Conservation (phyloP, 92 coral and sea anemone species). For the Chrysogorgia sp. region DNA sequence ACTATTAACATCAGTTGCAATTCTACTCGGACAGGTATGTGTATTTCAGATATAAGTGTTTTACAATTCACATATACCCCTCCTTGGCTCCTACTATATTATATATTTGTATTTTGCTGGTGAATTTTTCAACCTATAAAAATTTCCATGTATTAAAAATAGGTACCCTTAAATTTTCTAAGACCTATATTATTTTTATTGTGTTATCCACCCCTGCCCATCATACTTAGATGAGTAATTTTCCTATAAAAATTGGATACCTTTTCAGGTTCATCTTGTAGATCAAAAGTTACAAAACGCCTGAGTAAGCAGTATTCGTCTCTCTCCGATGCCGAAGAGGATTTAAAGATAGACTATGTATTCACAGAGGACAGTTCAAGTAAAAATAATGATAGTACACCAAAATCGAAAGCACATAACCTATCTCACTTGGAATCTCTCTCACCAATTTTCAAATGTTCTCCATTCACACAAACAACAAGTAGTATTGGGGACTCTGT, state of each 20-base stretch:
- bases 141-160: too few species aligned
- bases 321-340: conserved; percentile 31
- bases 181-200: too few species aligned
- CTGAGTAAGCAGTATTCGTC: conserved; percentile 20
- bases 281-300: conserved; percentile 24
- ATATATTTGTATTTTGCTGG: too few species aligned
- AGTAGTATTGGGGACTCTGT: conserved; percentile 28
- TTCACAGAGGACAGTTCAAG: conserved; percentile 20
- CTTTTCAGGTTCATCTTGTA: conserved; percentile 17
- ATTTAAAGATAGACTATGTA: conserved; percentile 38
- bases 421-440: conserved; percentile 21
- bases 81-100: too few species aligned
- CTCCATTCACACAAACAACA: too few species aligned
- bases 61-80: too few species aligned
- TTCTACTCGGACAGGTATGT: conserved; percentile 11
- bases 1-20: conserved; percentile 1
- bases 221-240: not conserved
- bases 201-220: too few species aligned
- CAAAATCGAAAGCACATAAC: conserved; percentile 2
- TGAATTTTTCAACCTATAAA: too few species aligned
- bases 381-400: conserved; percentile 30
- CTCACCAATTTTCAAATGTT: conserved; percentile 30
- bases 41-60: too few species aligned
- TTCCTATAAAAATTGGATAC: not conserved
- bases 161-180: too few species aligned